phyloP scores from a whole-genome alignment of 2,888 invertebrate genomes.

The Endomychus coccineus region DNA sequence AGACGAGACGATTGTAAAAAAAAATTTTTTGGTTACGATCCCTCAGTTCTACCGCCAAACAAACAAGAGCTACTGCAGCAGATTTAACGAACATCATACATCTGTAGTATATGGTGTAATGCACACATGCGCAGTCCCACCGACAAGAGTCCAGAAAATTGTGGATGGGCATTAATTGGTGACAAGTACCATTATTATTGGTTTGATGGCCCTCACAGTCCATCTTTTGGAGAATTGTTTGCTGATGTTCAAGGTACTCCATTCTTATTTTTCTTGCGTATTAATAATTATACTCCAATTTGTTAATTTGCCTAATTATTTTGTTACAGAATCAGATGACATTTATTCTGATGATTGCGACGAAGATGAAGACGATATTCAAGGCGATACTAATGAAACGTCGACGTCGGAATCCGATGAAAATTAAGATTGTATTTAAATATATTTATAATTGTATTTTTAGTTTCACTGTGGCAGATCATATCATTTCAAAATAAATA shows the following conservation, averaged over 20 bases:
- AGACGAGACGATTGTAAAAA: no score
- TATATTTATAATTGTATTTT: no score
- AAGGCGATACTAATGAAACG: no score
- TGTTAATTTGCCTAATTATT: conserved; percentile 4
- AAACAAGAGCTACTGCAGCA: conserved; percentile 13
- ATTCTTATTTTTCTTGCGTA: conserved; percentile 4
- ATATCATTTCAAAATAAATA: no score
- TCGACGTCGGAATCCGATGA: no score
- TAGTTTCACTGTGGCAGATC: no score
- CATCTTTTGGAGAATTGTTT: conserved; percentile 11
- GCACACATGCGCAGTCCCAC: conserved; percentile 12
- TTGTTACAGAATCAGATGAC: conserved; percentile 7
- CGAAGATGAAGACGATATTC: no score
- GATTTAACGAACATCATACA: conserved; percentile 9
- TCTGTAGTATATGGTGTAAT: conserved; percentile 15
- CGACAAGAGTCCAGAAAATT: conserved; percentile 11
- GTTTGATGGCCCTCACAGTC: conserved; percentile 16
- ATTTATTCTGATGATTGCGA: no score
- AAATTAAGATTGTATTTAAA: no score
- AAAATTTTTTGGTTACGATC: conserved; percentile 15
- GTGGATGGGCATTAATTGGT: conserved; percentile 15
- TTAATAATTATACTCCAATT: conserved; percentile 2
- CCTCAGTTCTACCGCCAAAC: conserved; percentile 14
- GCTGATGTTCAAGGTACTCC: conserved; percentile 6
- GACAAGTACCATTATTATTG: conserved; percentile 14